phyloP scores from a whole-genome alignment of 2,888 invertebrate genomes.

The Andrena flavipes region DNA sequence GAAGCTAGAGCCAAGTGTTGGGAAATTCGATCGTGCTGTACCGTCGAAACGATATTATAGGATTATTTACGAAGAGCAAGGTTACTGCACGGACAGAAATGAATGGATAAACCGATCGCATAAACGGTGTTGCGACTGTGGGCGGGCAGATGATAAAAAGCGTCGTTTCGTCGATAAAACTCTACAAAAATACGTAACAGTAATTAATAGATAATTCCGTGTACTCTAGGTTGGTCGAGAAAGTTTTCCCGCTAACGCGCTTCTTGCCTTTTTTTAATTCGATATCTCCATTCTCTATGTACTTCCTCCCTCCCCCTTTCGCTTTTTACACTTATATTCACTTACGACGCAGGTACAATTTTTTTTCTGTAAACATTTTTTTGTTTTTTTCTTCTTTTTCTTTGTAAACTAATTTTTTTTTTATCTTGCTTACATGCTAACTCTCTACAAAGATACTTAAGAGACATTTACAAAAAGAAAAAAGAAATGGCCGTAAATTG shows the following conservation, averaged over 20 bases:
- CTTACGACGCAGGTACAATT: slow-evolving; percentile 81
- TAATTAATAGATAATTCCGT: slow-evolving; percentile 68
- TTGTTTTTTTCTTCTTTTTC: slow-evolving; percentile 46
- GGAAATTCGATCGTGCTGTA: neutral
- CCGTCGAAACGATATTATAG: neutral
- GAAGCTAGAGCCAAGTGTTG: neutral
- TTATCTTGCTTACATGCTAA: slow-evolving; percentile 65
- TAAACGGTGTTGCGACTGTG: slow-evolving; percentile 42
- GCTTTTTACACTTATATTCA: slow-evolving; percentile 66
- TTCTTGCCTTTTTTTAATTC: slow-evolving; percentile 30
- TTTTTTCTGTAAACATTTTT: slow-evolving; percentile 68
- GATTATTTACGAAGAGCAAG: neutral
- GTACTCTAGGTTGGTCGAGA: slow-evolving; percentile 51
- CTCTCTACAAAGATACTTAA: slow-evolving; percentile 66
- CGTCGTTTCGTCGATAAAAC: slow-evolving; percentile 71
- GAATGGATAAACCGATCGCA: slow-evolving; percentile 1
- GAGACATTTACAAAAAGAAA: slow-evolving; percentile 63
- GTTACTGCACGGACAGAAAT: neutral
- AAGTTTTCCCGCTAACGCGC: slow-evolving; percentile 34
- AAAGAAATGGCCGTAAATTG: slow-evolving; percentile 60
- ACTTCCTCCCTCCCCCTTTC: slow-evolving; percentile 4
- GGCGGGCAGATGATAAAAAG: slow-evolving; percentile 66
- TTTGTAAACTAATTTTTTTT: slow-evolving; percentile 52
- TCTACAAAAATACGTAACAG: slow-evolving; percentile 73
- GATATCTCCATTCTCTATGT: slow-evolving; percentile 15